Evolutionary conservation across 2,797 vertebrate genomes (phyloP).

Genomic region (Odontamblyopus lacepedii): DNA sequence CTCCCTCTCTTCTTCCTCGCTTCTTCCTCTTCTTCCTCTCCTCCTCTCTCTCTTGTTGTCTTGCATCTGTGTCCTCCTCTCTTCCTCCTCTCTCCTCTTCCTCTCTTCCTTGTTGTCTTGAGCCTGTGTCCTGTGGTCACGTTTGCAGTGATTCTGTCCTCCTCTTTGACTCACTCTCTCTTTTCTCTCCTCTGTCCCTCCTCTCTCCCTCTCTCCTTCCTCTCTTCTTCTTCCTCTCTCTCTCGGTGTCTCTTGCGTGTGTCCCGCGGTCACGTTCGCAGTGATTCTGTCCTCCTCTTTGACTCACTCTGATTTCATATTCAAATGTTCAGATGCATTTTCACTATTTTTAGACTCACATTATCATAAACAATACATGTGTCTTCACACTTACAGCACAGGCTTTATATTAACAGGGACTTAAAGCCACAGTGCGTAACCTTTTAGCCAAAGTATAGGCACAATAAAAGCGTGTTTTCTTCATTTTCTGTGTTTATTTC

Average conservation of each 20-base stretch:
- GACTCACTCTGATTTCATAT: constrained; percentile 29
- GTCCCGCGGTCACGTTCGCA: constrained; percentile 45
- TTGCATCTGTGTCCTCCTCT: too few species aligned
- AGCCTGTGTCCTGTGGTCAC: constrained; percentile 28
- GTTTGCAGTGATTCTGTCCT: constrained; percentile 49
- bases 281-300: constrained; percentile 48
- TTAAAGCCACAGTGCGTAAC: background rate
- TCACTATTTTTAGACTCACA: background rate
- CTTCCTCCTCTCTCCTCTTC: background rate
- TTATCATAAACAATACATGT: background rate
- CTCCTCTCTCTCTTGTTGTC: background rate
- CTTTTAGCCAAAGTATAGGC: too few species aligned
- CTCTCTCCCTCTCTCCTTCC: background rate
- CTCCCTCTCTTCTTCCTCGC: too few species aligned
- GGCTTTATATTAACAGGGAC: background rate
- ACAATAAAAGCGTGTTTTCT: too few species aligned
- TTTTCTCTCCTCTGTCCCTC: too few species aligned
- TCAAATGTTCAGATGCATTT: background rate
- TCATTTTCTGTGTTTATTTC: too few species aligned
- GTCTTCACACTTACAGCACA: background rate
- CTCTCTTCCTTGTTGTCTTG: too few species aligned
- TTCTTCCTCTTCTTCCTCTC: too few species aligned
- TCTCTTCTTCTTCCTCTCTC: too few species aligned
- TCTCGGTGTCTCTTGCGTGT: background rate
- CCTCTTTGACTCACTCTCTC: constrained; percentile 36